Evolutionary conservation across 2,888 invertebrate genomes (phyloP).

Genomic region (Hirtodrosophila confusa): DNA sequence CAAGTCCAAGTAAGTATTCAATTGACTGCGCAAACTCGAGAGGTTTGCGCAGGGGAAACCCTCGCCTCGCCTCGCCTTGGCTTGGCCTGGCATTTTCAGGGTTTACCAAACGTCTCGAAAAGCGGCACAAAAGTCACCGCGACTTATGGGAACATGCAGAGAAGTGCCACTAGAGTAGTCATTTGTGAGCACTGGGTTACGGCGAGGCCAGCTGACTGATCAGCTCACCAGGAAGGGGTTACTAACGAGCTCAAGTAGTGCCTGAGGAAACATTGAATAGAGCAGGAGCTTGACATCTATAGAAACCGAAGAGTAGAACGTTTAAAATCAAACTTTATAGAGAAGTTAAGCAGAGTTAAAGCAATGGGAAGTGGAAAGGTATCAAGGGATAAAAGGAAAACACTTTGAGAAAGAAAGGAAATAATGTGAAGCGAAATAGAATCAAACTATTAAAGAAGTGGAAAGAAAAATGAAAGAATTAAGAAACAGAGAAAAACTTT

Average conservation of each 20-base stretch:
- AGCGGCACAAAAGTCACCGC: background rate
- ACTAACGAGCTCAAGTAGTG: constrained; percentile 1
- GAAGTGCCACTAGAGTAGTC: constrained; percentile 30
- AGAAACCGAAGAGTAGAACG: constrained; percentile 13
- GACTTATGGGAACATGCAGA: constrained; percentile 12
- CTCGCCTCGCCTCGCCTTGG: constrained; percentile 8
- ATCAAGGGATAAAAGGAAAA: background rate
- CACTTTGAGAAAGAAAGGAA: no score
- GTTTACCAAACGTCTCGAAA: background rate
- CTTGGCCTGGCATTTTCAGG: constrained; percentile 9
- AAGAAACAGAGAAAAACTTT: no score
- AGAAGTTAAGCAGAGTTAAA: background rate
- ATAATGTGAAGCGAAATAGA: no score
- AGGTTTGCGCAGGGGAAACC: constrained; percentile 28
- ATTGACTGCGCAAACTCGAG: constrained; percentile 70
- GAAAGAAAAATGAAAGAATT: no score
- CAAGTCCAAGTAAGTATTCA: constrained; percentile 51
- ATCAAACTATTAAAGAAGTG: no score
- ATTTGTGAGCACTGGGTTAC: constrained; percentile 12
- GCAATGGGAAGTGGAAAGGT: background rate
- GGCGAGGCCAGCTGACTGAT: constrained; percentile 17
- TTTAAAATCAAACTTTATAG: constrained; percentile 6
- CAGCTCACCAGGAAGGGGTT: constrained; percentile 6
- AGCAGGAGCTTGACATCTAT: constrained; percentile 9
- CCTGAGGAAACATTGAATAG: constrained; percentile 4